Evolutionary conservation across 2,888 invertebrate species (phyloP).

Genomic region (Anorthoa munda): DNA sequence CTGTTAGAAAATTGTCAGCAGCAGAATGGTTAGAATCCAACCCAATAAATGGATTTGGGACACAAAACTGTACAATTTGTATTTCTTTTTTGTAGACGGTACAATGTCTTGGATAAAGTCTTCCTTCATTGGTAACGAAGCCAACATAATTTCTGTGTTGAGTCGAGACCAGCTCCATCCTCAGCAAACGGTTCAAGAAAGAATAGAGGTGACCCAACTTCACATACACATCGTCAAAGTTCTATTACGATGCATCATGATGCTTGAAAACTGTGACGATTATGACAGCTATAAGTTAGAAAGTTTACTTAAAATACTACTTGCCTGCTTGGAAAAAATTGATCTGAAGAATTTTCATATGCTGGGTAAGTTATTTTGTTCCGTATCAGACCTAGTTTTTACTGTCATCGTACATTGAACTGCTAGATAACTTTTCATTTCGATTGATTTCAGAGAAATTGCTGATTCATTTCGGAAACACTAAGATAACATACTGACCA

Average conservation of each 20-base stretch:
- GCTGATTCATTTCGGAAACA: conserved; percentile 31
- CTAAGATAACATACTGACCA: conserved; percentile 27
- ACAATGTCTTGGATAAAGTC: conserved; percentile 82
- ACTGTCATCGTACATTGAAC: conserved; percentile 32
- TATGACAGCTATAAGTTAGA: conserved; percentile 79
- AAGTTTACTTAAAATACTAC: conserved; percentile 83
- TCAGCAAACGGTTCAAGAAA: conserved; percentile 82
- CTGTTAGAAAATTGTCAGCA: conserved; percentile 1
- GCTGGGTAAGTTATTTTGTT: conserved; percentile 78
- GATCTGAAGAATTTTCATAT: conserved; percentile 88
- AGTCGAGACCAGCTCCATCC: conserved; percentile 82
- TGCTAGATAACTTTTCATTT: conserved; percentile 45
- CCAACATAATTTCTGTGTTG: conserved; percentile 79
- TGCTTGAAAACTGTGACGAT: conserved; percentile 74
- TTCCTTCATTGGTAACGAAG: conserved; percentile 82
- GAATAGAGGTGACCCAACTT: conserved; percentile 83
- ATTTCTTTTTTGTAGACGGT: conserved; percentile 66
- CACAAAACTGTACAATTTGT: not conserved
- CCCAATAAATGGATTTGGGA: not conserved
- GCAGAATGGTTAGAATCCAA: not conserved
- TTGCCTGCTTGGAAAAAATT: conserved; percentile 82
- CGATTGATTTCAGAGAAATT: conserved; percentile 31
- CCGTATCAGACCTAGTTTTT: conserved; percentile 11
- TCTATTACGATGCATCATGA: conserved; percentile 77
- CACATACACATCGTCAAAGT: conserved; percentile 85